These are phyloP conservation scores for Hyperopisus bebe DNA, from an alignment of 2,113 vertebrate species.

Conservation along the genomic window DNA sequence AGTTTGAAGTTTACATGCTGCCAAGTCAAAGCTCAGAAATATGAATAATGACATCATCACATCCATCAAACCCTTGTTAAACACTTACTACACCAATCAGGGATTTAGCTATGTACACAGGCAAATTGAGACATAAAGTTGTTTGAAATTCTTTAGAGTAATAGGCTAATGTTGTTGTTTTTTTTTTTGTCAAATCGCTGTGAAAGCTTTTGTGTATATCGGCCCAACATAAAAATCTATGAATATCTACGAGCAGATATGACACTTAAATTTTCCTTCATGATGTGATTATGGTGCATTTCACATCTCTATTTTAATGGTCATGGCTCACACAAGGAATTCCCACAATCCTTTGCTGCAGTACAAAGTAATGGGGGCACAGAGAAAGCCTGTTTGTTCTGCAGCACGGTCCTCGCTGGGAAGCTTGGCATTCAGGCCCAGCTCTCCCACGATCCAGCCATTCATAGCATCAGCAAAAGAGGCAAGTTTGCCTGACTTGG, in stretches of 20 bases:
- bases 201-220: not conserved
- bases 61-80: not conserved
- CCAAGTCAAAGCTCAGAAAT: not conserved
- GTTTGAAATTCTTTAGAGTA: not conserved
- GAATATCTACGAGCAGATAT: not conserved
- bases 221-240: not conserved
- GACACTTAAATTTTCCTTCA: not conserved
- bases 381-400: constrained; percentile 32
- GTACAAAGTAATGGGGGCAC: not conserved
- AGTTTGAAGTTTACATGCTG: not conserved
- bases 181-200: not conserved
- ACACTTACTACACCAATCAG: not conserved
- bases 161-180: not conserved
- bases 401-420: not conserved
- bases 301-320: not conserved
- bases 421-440: constrained; percentile 26
- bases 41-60: not conserved
- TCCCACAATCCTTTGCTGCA: constrained; percentile 9
- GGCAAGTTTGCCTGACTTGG: constrained; percentile 15
- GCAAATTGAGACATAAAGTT: not conserved
- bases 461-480: constrained; percentile 22
- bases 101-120: not conserved
- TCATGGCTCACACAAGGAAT: not conserved
- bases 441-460: constrained; percentile 29
- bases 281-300: not conserved